Evolutionary conservation across 64 coral and sea anemone species (phyloP), one percentile per base, ranked within the genome.

Genomic region (Exaiptasia diaphana): DNA sequence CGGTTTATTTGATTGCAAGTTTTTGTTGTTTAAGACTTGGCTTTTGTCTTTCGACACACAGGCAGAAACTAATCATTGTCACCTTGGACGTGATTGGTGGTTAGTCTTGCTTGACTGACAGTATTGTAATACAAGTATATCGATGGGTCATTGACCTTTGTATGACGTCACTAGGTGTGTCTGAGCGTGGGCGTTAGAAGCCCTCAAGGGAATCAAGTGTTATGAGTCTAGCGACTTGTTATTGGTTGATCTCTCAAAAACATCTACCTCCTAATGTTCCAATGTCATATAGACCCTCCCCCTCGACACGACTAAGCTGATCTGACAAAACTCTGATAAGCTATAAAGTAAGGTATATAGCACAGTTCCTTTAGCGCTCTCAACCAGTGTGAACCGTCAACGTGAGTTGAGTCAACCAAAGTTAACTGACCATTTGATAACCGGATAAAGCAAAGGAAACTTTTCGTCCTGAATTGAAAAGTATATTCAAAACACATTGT

Each of bases 161-260:
- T 28, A 72, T 94, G 80, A 94, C 91, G 91, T 94, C 91, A 94
- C 53, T 64, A 83, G 91, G 91, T 78, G 91, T 94, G 91, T 68
- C 50, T 27, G 48, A 21, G 91, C 80, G 74, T 88, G 91, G 79
- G 91, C 81, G 63, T 63, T 8, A 53, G 68, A 62, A 78, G 80
- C 81, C 54, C 91, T 89, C 91, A 67, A 89, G 86, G 73, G 85
- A 93, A 56, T 94, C 40, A 88, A 68, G 86, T 88, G 80, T 94
- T 83, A 82, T 88, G 79, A 85, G 65, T 44, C 59, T 50, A 41
- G 43, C 73, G 56, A 53, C 54, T 44, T 59, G 5, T 85, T 27
- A 94, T 94, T 94, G 91, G 91, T 60, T 7, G 23, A 54, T 53
- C 14, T 36, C 60, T 55, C 42, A 85, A 48, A 83, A 89, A 83